Evolutionary conservation across 2,888 invertebrate genomes (phyloP).

Genomic region (Melolontha melolontha): DNA sequence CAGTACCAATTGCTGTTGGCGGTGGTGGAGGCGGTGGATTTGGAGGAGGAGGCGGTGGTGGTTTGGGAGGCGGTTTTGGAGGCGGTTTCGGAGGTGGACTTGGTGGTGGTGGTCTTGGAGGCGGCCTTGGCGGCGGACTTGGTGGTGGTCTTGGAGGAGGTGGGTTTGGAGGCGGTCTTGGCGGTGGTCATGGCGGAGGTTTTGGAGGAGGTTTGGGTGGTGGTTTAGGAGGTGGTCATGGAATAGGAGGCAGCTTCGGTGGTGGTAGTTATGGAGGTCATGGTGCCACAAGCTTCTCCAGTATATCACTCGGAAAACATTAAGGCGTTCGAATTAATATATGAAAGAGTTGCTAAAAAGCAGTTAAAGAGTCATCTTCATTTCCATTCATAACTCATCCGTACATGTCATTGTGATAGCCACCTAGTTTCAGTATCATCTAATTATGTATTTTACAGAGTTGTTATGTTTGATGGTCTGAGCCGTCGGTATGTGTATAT

Average conservation of each 20-base stretch:
- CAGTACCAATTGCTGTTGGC: conserved; percentile 68
- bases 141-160: conserved; percentile 41
- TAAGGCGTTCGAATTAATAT: too few species aligned
- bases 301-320: conserved; percentile 55
- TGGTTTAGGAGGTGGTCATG: conserved; percentile 42
- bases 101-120: conserved; percentile 45
- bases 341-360: background rate
- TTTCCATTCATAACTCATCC: conserved; percentile 21
- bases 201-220: conserved; percentile 1
- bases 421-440: conserved; percentile 37
- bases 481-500: conserved; percentile 24
- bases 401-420: conserved; percentile 49
- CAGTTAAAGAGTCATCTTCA: conserved; percentile 31
- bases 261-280: conserved; percentile 46
- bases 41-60: conserved; percentile 57
- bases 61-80: conserved; percentile 46
- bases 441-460: conserved; percentile 26
- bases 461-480: conserved; percentile 2
- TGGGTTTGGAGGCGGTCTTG: conserved; percentile 22
- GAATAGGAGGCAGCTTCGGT: conserved; percentile 39
- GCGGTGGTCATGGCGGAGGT: background rate
- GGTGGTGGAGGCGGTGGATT: conserved; percentile 63
- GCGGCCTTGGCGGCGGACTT: conserved; percentile 45
- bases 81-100: conserved; percentile 48
- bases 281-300: conserved; percentile 55